Evolutionary conservation across 2,888 invertebrate genomes (phyloP).

Genomic region (Microctonus brassicae): DNA sequence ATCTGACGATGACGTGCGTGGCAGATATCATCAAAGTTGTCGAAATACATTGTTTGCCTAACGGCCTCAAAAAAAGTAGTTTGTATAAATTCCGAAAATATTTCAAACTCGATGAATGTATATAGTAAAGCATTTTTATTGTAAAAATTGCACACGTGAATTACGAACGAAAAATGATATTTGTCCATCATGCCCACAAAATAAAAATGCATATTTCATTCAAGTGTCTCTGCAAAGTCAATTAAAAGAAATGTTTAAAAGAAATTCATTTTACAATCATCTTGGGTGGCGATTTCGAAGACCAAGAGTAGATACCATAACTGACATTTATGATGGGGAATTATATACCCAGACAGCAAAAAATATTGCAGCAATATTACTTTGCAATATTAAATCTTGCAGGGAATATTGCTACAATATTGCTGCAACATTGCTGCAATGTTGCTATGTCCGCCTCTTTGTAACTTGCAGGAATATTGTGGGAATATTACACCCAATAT

Average conservation of each 20-base stretch:
- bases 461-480: no score
- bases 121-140: conserved; percentile 18
- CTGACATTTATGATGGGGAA: conserved; percentile 35
- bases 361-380: no score
- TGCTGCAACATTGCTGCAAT: no score
- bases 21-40: conserved; percentile 26
- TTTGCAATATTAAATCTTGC: no score
- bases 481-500: no score
- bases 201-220: conserved; percentile 28
- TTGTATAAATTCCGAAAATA: conserved; percentile 30
- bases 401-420: no score
- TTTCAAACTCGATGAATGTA: conserved; percentile 3
- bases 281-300: conserved; percentile 15
- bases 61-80: conserved; percentile 10
- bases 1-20: conserved; percentile 3
- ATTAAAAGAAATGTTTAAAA: conserved; percentile 21
- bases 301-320: not conserved
- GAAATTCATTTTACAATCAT: conserved; percentile 15
- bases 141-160: not conserved
- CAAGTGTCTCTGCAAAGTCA: conserved; percentile 25
- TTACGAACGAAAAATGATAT: not conserved
- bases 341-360: no score
- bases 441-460: no score
- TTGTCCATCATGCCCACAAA: conserved; percentile 15
- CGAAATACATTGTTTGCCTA: conserved; percentile 28